Conservation (phyloP, 2,113 vertebrate species). For the Lipophrys pholis region DNA sequence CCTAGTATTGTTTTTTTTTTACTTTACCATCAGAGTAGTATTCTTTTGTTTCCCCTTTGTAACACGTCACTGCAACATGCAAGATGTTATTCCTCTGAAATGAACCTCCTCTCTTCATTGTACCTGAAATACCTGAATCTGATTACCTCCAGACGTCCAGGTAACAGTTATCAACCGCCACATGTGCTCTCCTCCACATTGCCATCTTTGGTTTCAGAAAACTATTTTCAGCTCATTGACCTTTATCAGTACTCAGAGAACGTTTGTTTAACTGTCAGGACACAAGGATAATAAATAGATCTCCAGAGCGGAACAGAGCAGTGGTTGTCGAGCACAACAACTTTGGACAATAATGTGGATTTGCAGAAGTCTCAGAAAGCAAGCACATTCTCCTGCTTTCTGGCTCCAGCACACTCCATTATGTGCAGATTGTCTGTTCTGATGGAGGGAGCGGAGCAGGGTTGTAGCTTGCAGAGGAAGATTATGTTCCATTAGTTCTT, state of each 20-base stretch:
- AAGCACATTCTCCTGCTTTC: constrained; percentile 34
- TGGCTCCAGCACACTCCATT: constrained; percentile 35
- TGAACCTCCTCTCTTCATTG: too few species aligned
- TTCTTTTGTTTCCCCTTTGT: too few species aligned
- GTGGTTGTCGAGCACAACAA: background rate
- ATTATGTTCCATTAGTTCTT: constrained; percentile 55
- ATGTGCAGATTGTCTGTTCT: constrained; percentile 38
- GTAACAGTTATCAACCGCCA: too few species aligned
- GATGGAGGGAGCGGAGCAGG: constrained; percentile 1
- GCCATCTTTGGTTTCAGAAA: background rate
- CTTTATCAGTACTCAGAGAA: constrained; percentile 29
- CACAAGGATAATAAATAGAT: constrained; percentile 8
- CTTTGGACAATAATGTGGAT: constrained; percentile 19
- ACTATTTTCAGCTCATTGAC: constrained; percentile 47
- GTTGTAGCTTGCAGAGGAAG: constrained; percentile 10
- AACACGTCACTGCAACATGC: too few species aligned
- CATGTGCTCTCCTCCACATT: background rate
- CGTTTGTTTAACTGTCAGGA: constrained; percentile 1
- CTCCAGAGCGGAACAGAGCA: background rate
- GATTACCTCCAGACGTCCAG: too few species aligned
- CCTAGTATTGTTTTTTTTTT: too few species aligned
- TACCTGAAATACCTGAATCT: too few species aligned
- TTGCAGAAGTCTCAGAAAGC: constrained; percentile 14
- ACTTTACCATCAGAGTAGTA: too few species aligned
- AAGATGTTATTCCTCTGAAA: too few species aligned